Conservation (phyloP, 2,797 vertebrate genomes). For the Sphenodon punctatus region DNA sequence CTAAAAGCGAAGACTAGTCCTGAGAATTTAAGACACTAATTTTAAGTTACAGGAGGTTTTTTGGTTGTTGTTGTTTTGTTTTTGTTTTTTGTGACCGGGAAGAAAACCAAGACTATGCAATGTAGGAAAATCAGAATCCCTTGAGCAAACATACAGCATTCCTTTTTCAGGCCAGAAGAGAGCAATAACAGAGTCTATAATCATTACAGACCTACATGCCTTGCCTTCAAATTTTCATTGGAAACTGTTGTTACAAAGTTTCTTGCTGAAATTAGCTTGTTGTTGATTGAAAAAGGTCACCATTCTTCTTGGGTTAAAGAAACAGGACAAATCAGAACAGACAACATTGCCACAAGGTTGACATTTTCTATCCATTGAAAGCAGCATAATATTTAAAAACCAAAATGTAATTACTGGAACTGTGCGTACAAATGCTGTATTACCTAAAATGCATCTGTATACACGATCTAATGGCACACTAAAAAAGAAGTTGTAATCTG, state of each 20-base stretch:
- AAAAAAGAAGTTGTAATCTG: too few species aligned
- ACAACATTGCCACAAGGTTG: neutral
- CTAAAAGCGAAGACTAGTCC: neutral
- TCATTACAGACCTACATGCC: neutral
- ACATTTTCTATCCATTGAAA: neutral
- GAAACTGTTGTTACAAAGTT: constrained; percentile 54
- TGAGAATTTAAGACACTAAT: neutral
- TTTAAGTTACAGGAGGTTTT: neutral
- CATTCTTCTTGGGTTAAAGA: constrained; percentile 62
- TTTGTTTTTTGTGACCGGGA: too few species aligned
- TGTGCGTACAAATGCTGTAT: neutral
- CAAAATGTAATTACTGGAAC: neutral
- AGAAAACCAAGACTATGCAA: too few species aligned
- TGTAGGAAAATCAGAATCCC: neutral
- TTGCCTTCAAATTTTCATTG: constrained; percentile 56
- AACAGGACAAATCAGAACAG: constrained; percentile 35
- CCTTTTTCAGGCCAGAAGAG: neutral
- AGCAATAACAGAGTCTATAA: neutral
- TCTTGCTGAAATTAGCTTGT: constrained; percentile 61
- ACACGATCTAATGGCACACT: too few species aligned
- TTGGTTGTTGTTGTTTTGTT: too few species aligned
- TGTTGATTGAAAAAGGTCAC: constrained; percentile 66
- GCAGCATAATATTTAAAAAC: neutral
- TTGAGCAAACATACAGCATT: neutral
- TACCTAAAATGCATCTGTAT: too few species aligned